Evolutionary conservation across 2,797 vertebrate genomes (phyloP).

Genomic region (Myiotriccus ornatus): DNA sequence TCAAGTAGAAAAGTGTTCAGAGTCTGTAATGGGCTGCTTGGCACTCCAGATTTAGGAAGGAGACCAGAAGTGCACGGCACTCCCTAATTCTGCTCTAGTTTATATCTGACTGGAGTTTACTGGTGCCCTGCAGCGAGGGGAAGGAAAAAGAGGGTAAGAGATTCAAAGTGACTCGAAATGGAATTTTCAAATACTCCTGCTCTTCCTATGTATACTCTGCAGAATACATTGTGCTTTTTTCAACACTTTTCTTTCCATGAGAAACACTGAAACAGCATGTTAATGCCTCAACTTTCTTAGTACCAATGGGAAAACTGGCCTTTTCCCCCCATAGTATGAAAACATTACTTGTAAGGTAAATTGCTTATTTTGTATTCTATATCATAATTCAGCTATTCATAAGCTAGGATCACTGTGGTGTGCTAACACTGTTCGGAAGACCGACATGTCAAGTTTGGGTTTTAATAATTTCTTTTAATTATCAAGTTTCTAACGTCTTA

Average conservation of each 20-base stretch:
- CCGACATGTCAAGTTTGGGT: constrained; percentile 67
- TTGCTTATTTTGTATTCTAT: constrained; percentile 77
- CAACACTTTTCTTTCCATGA: constrained; percentile 69
- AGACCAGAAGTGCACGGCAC: constrained; percentile 29
- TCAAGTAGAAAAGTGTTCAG: constrained; percentile 8
- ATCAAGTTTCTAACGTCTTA: constrained; percentile 68
- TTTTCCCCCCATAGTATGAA: constrained; percentile 57
- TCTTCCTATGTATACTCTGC: constrained; percentile 68
- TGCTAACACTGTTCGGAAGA: constrained; percentile 76
- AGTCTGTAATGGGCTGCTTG: constrained; percentile 7
- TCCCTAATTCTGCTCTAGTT: constrained; percentile 34
- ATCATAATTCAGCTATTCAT: constrained; percentile 72
- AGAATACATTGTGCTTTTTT: constrained; percentile 69
- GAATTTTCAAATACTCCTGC: constrained; percentile 69
- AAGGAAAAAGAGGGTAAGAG: constrained; percentile 20
- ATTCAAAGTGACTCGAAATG: constrained; percentile 53
- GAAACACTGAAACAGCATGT: constrained; percentile 81
- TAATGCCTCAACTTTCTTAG: constrained; percentile 72
- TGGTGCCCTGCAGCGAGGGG: constrained; percentile 43
- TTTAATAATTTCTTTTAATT: constrained; percentile 67
- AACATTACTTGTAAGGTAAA: constrained; percentile 73
- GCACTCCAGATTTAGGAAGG: not conserved
- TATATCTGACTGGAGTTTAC: constrained; percentile 36
- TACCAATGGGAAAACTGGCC: constrained; percentile 64
- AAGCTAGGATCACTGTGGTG: constrained; percentile 76